These are phyloP conservation scores for Enteromius paludinosus DNA, from an alignment of 2,797 vertebrate species.

Conservation along the genomic window DNA sequence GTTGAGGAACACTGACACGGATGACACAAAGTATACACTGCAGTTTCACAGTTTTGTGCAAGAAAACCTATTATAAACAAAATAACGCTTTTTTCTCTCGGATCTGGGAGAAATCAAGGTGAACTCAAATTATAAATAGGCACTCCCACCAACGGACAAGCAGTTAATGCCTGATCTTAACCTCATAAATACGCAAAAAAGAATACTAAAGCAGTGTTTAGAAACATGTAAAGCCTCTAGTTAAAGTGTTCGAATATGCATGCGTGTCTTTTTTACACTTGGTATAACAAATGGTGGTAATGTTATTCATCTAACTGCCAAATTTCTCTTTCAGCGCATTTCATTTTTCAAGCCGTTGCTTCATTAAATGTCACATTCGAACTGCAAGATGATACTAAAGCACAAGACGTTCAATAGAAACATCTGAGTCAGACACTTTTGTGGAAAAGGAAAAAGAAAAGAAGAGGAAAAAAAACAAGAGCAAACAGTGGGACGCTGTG, in stretches of 20 bases:
- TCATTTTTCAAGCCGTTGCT: background rate
- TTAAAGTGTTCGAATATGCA: background rate
- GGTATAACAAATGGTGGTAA: background rate
- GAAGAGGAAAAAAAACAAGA: background rate
- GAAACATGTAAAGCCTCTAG: background rate
- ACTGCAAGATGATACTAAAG: background rate
- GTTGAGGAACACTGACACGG: background rate
- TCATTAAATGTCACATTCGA: conserved; percentile 5
- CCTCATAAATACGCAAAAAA: conserved; percentile 7
- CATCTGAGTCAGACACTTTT: conserved; percentile 17
- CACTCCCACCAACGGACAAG: background rate
- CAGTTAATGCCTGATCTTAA: background rate
- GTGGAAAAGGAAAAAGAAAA: background rate
- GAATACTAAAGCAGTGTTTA: background rate
- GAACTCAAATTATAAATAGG: background rate
- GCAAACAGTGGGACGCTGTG: conserved; percentile 1
- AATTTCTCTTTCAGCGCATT: background rate
- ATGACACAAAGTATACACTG: background rate
- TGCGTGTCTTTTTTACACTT: background rate
- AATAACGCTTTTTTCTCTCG: background rate
- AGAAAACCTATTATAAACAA: background rate
- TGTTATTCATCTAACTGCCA: conserved; percentile 5
- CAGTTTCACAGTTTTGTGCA: background rate
- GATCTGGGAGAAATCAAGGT: background rate
- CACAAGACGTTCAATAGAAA: conserved; percentile 17